phyloP scores from a whole-genome alignment of 2,797 vertebrate genomes.

The Pogoniulus pusillus region DNA sequence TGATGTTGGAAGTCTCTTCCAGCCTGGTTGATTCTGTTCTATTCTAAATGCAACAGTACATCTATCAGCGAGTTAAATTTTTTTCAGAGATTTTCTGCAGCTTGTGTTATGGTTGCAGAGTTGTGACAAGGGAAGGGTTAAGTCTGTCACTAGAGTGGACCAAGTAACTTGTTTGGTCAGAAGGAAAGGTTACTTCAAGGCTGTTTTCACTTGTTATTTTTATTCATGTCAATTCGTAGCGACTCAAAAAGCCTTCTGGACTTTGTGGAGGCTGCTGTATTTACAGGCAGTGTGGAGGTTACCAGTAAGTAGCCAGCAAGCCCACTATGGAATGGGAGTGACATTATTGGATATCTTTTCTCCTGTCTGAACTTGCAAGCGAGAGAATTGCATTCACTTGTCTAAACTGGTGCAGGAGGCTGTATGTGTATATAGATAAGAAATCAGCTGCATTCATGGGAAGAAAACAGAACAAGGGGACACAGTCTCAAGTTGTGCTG shows the following conservation, averaged over 20 bases:
- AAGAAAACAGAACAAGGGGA: no score
- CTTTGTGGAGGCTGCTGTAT: slow-evolving; percentile 11
- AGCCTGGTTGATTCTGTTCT: no score
- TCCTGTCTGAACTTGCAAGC: slow-evolving; percentile 20
- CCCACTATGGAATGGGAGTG: not conserved
- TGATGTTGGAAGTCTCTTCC: no score
- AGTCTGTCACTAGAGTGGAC: not conserved
- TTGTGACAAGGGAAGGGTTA: not conserved
- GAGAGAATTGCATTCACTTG: not conserved
- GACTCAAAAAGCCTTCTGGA: not conserved
- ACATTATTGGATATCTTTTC: slow-evolving; percentile 41
- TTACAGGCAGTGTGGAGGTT: not conserved
- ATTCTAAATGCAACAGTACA: not conserved
- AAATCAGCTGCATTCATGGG: slow-evolving; percentile 39
- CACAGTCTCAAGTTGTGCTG: no score
- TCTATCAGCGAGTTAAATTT: not conserved
- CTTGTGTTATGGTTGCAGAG: not conserved
- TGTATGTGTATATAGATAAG: slow-evolving; percentile 44
- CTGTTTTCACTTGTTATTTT: not conserved
- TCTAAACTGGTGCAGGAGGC: slow-evolving; percentile 1
- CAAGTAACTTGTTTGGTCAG: not conserved
- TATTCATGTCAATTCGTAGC: not conserved
- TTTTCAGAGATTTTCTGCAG: not conserved
- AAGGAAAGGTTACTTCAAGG: not conserved
- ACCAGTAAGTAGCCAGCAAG: not conserved